A percentile compares a stretch with the other conserved stretches of the same genome.
phyloP scores from a whole-genome alignment of 2,888 invertebrate species.

The Myopa tessellatipennis region DNA sequence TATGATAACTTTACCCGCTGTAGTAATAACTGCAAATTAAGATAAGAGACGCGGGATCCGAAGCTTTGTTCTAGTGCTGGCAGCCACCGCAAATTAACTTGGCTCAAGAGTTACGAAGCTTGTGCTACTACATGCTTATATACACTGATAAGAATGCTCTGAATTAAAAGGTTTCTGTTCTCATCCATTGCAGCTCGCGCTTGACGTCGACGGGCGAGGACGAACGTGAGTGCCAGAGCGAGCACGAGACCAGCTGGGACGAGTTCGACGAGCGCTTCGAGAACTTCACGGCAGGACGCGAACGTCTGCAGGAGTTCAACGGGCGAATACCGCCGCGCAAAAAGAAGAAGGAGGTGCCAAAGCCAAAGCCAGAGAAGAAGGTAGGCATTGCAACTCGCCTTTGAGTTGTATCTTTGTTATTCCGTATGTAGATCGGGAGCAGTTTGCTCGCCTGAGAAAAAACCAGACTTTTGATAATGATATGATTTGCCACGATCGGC shows the following conservation, averaged over 20 bases:
- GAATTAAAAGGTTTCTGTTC: slow-evolving; percentile 17
- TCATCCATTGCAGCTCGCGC: slow-evolving; percentile 60
- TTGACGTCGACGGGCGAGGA: slow-evolving; percentile 68
- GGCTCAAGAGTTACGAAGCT: slow-evolving; percentile 25
- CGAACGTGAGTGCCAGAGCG: slow-evolving; percentile 66
- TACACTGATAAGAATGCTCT: background rate
- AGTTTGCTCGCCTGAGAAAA: background rate
- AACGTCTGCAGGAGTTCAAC: slow-evolving; percentile 67
- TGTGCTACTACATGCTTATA: background rate
- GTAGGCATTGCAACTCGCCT: slow-evolving; percentile 47
- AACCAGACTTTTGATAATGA: too few species aligned
- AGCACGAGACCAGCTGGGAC: slow-evolving; percentile 68
- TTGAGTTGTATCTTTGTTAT: background rate
- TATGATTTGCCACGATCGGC: background rate
- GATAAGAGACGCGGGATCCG: slow-evolving; percentile 20
- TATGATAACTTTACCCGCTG: slow-evolving; percentile 20
- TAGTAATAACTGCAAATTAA: slow-evolving; percentile 26
- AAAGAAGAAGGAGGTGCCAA: slow-evolving; percentile 64
- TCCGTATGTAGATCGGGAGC: background rate
- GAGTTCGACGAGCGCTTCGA: slow-evolving; percentile 67
- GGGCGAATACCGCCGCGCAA: slow-evolving; percentile 68
- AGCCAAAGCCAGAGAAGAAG: slow-evolving; percentile 58
- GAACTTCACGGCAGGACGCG: slow-evolving; percentile 67
- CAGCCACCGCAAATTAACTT: slow-evolving; percentile 13
- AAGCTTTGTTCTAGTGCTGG: slow-evolving; percentile 5